These are phyloP conservation scores for Panulirus ornatus DNA, from an alignment of 1,140 invertebrate genomes.

Conservation along the genomic window DNA sequence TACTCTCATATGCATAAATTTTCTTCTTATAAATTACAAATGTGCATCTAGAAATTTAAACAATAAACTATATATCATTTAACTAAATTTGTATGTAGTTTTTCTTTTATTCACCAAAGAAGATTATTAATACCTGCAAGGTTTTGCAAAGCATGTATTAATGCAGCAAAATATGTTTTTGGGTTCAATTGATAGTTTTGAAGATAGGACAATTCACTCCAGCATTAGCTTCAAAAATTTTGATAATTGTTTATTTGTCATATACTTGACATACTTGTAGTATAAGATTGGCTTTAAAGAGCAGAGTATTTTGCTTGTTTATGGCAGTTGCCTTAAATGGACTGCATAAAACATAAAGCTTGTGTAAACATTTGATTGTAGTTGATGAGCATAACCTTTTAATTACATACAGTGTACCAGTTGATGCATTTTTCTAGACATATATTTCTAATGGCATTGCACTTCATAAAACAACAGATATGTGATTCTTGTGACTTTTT, in stretches of 20 bases:
- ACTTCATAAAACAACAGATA: background rate
- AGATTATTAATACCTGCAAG: too few relatives aligned
- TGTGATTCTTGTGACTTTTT: background rate
- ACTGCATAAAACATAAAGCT: background rate
- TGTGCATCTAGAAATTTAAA: background rate
- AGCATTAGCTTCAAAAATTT: background rate
- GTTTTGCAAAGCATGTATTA: background rate
- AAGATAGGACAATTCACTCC: background rate
- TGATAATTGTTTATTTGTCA: background rate
- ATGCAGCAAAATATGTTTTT: background rate
- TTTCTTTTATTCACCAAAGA: background rate
- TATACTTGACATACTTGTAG: background rate
- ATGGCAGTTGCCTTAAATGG: constrained; percentile 22
- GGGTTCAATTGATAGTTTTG: background rate
- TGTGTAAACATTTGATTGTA: background rate
- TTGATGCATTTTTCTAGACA: constrained; percentile 41
- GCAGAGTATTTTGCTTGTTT: constrained; percentile 18
- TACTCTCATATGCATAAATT: background rate
- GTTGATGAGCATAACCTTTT: background rate
- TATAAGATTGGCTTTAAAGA: constrained; percentile 23
- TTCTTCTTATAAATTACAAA: background rate
- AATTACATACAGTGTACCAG: background rate
- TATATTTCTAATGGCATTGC: background rate
- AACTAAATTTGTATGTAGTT: background rate
- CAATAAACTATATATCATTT: background rate